Evolutionary conservation across 2,888 invertebrate species (phyloP).

Genomic region (Rotaria socialis): DNA sequence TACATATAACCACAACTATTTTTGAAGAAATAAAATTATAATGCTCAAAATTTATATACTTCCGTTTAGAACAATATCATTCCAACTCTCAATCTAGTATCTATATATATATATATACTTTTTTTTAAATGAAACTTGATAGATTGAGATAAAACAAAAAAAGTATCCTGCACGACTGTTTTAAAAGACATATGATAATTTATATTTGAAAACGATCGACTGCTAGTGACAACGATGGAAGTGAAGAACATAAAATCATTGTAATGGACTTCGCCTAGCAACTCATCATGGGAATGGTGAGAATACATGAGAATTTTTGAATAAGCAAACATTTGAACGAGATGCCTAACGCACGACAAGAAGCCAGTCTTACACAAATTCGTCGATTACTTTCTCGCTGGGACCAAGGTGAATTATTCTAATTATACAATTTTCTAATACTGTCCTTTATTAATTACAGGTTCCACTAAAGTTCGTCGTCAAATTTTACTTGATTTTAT

Average conservation of each 20-base stretch:
- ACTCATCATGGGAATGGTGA: not conserved
- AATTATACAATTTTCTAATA: no score
- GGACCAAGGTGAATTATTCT: not conserved
- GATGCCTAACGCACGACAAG: constrained; percentile 18
- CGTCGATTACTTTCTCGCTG: constrained; percentile 2
- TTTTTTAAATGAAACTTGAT: no score
- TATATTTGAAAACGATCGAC: not conserved
- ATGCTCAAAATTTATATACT: no score
- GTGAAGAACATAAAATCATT: not conserved
- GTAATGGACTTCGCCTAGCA: not conserved
- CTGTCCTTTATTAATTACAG: constrained; percentile 49
- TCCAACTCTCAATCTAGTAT: no score
- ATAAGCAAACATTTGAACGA: not conserved
- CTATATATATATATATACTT: no score
- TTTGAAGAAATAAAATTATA: no score
- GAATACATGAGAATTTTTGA: not conserved
- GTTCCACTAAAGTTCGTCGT: constrained; percentile 54
- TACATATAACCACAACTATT: no score
- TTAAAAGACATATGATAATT: no score
- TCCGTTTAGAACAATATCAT: no score
- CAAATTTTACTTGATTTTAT: constrained; percentile 57
- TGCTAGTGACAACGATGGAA: not conserved
- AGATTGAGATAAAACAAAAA: no score
- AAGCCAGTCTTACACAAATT: constrained; percentile 24
- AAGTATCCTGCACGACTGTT: no score